Evolutionary conservation across 2,113 vertebrate genomes (phyloP).

Genomic region (Tenrec ecaudatus): DNA sequence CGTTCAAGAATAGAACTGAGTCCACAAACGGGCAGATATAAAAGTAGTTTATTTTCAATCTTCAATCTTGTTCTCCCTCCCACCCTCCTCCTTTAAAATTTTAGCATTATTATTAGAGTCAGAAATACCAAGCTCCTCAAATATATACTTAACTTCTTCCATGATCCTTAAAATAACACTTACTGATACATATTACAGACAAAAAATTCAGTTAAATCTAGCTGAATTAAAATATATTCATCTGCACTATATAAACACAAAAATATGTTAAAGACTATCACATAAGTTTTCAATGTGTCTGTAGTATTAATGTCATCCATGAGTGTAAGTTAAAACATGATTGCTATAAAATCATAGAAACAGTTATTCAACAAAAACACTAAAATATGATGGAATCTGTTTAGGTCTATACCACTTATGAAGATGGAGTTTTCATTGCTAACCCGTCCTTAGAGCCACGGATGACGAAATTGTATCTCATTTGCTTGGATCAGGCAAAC

Average conservation of each 20-base stretch:
- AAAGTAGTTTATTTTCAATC: conserved; percentile 48
- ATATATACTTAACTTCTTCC: conserved; percentile 26
- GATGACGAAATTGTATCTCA: too few relatives aligned
- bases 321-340: too few relatives aligned
- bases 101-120: background rate
- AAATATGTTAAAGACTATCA: background rate
- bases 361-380: too few relatives aligned
- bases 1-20: conserved; percentile 66
- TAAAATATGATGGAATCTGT: too few relatives aligned
- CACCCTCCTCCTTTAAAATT: background rate
- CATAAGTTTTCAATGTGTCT: background rate
- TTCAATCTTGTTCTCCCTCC: background rate
- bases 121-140: background rate
- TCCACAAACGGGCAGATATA: conserved; percentile 4
- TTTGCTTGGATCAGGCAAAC: too few relatives aligned
- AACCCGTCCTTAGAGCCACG: too few relatives aligned
- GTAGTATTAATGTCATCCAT: background rate
- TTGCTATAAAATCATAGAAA: too few relatives aligned
- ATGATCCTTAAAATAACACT: conserved; percentile 6
- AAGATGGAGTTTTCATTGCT: too few relatives aligned
- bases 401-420: too few relatives aligned
- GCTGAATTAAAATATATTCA: background rate
- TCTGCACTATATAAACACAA: background rate
- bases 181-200: background rate
- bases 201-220: background rate